phyloP scores from a whole-genome alignment of 2,113 vertebrate species.

The Chinchilla lanigera region DNA sequence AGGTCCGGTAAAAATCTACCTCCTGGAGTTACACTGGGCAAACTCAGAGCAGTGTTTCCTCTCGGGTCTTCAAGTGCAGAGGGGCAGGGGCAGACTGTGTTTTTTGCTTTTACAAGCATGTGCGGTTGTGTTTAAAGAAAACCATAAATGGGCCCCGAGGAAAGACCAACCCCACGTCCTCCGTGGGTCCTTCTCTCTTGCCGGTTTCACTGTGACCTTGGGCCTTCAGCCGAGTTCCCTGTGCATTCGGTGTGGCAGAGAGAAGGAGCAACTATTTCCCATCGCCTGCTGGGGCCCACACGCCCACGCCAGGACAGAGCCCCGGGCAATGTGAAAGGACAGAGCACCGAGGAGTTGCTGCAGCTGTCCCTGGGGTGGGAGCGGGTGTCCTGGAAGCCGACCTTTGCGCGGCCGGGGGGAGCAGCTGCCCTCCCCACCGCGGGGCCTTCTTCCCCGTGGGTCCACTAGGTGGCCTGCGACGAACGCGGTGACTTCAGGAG shows the following conservation, averaged over 20 bases:
- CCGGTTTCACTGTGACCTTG: too few species aligned
- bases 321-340: background rate
- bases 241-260: background rate
- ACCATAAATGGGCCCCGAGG: background rate
- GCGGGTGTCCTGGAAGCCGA: background rate
- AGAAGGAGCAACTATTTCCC: too few species aligned
- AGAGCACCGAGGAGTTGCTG: too few species aligned
- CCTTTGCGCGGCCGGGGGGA: background rate
- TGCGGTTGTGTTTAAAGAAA: constrained; percentile 13
- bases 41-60: background rate
- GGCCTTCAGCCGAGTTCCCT: background rate
- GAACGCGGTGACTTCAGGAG: background rate
- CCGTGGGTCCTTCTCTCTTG: background rate
- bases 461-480: constrained; percentile 70
- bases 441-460: constrained; percentile 3
- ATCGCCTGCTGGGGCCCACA: background rate
- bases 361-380: background rate
- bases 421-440: background rate
- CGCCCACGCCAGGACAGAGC: background rate
- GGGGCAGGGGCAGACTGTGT: rapidly evolving
- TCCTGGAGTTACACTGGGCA: background rate
- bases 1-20: background rate
- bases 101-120: background rate
- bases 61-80: background rate
- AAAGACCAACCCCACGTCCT: background rate